Conservation (phyloP, 2,113 vertebrate species). For the Steatornis caripensis region DNA sequence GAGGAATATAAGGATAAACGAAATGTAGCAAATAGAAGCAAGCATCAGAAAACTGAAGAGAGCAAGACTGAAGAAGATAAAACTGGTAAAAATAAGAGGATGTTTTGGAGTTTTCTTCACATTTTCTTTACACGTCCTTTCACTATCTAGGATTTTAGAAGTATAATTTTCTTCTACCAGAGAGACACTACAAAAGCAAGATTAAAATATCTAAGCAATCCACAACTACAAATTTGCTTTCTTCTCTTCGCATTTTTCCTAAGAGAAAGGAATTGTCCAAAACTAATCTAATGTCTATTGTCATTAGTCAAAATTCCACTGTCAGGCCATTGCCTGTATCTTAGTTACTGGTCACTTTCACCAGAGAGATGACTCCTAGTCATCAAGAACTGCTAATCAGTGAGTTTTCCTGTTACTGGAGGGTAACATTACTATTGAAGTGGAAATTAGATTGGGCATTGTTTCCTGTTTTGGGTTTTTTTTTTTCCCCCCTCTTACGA, state of each 20-base stretch:
- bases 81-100: not conserved
- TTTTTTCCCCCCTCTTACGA: not conserved
- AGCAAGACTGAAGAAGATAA: not conserved
- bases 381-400: not conserved
- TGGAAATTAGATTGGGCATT: not conserved
- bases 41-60: constrained; percentile 14
- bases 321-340: accelerated
- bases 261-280: not conserved
- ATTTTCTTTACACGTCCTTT: not conserved
- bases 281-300: not conserved
- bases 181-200: not conserved
- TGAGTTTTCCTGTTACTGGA: not conserved
- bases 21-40: constrained; percentile 9
- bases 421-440: not conserved
- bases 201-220: not conserved
- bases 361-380: not conserved
- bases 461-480: too few species aligned
- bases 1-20: constrained; percentile 21
- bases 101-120: not conserved
- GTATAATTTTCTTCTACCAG: not conserved
- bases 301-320: not conserved
- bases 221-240: not conserved
- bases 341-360: not conserved
- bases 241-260: not conserved
- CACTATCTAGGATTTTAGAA: not conserved